Evolutionary conservation across 2,797 vertebrate genomes (phyloP).

Genomic region (Uromys caudimaculatus): DNA sequence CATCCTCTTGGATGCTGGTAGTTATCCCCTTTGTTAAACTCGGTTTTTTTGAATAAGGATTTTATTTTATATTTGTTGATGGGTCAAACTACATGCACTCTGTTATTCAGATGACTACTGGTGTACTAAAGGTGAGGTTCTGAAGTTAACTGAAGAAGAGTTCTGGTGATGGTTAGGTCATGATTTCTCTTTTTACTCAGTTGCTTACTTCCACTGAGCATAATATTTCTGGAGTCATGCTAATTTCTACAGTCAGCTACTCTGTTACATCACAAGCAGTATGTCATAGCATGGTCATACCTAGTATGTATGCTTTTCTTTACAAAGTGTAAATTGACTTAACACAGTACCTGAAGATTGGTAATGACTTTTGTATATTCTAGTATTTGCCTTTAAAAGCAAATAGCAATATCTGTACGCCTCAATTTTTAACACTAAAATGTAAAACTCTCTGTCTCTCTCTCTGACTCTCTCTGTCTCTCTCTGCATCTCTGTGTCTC

Average conservation of each 20-base stretch:
- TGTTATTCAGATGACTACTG: neutral
- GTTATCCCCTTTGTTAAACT: neutral
- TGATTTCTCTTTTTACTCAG: constrained; percentile 50
- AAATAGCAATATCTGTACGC: neutral
- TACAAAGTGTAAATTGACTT: constrained; percentile 36
- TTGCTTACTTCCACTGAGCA: constrained; percentile 38
- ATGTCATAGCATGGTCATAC: neutral
- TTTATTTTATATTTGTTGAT: constrained; percentile 30
- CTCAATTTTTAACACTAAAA: neutral
- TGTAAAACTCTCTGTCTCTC: neutral
- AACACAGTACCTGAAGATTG: constrained; percentile 15
- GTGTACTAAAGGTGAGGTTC: neutral
- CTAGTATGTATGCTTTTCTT: neutral
- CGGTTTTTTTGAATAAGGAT: neutral
- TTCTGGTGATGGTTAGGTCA: neutral
- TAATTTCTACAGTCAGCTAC: constrained; percentile 4
- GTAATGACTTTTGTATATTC: neutral
- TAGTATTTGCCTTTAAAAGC: constrained; percentile 35
- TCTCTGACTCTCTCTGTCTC: neutral
- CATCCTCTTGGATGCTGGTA: neutral
- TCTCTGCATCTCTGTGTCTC: neutral
- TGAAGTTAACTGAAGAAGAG: constrained; percentile 36
- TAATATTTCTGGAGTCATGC: constrained; percentile 25
- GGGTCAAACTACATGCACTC: neutral
- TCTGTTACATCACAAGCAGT: neutral